Evolutionary conservation across 2,113 vertebrate species (phyloP), one percentile per base, ranked within the genome.

Genomic region (Pelvicachromis taeniatus): DNA sequence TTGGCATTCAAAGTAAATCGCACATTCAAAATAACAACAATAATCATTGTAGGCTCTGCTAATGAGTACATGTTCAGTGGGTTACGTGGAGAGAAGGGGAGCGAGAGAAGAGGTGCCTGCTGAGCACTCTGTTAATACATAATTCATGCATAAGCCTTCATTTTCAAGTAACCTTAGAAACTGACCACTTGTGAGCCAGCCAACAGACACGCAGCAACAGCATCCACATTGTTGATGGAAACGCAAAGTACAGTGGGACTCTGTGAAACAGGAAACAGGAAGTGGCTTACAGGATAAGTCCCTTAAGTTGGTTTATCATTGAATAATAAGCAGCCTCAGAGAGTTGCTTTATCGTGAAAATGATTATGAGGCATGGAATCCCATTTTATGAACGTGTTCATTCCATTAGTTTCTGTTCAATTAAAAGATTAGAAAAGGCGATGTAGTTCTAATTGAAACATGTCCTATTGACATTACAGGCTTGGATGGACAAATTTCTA

Each of bases 361-460:
- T 59, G n/a, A 91, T 77, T 84, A 77, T 14, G 65, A 84, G 35
- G 65, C 78, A 81, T 40, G 78, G 82, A 91, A 89, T 85, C 70
- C 78, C 70, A 83, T 80, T 91, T 89, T 86, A 83, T 77, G 54
- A 91, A 86, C 80, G 89, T 90, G 85, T 79, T 87, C 48, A 4
- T 50, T 89, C 63, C 83, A 86, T 92, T 93, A 29, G 16, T 78
- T 92, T 93, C 82, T 87, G 80, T 91, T 89, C 86, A 94, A 93
- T 94, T 94, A 93, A 94, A 94, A 92, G 93, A 94, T 95, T 93
- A 95, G 86, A 87, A 90, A 90, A 84, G 87, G 85, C 89, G 59
- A 93, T 92, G 89, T 78, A 40, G 81, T 86, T 86, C 87, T 94
- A 90, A 95, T 91, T 94, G 87, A 93, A 94, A 92, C 92, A 90